phyloP scores from a whole-genome alignment of 2,888 invertebrate genomes.

The Meloe dianella region DNA sequence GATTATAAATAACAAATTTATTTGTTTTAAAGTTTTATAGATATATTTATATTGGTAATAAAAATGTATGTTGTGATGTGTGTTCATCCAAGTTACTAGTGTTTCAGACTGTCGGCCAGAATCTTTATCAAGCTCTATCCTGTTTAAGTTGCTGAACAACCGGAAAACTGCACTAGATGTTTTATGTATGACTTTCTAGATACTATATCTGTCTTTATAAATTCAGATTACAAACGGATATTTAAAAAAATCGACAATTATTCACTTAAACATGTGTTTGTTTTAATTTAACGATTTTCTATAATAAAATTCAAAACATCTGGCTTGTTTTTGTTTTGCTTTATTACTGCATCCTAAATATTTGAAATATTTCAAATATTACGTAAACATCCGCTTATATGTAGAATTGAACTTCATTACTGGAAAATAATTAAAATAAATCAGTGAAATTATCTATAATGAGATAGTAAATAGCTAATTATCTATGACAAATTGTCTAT shows the following conservation, averaged over 20 bases:
- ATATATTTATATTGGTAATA: not conserved
- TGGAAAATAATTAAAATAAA: not conserved
- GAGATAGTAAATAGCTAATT: constrained; percentile 7
- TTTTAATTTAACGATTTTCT: not conserved
- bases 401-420: not conserved
- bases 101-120: not conserved
- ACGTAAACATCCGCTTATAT: not conserved
- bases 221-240: constrained; percentile 25
- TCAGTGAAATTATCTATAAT: constrained; percentile 6
- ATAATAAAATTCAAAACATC: not conserved
- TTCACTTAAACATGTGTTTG: not conserved
- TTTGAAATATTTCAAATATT: not conserved
- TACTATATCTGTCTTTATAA: not conserved
- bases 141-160: constrained; percentile 29
- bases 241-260: not conserved
- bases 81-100: not conserved
- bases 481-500: not conserved
- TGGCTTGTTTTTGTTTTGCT: not conserved
- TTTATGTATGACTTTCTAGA: constrained; percentile 28
- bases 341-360: not conserved
- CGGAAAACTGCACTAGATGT: constrained; percentile 27
- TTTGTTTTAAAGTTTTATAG: no score
- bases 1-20: no score
- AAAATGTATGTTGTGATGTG: not conserved
- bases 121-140: not conserved